Percentiles rank a stretch among this genome's conserved stretches.
These are phyloP conservation scores for Rhinichthys osculus DNA, from an alignment of 2,797 vertebrate genomes.

Conservation along the genomic window DNA sequence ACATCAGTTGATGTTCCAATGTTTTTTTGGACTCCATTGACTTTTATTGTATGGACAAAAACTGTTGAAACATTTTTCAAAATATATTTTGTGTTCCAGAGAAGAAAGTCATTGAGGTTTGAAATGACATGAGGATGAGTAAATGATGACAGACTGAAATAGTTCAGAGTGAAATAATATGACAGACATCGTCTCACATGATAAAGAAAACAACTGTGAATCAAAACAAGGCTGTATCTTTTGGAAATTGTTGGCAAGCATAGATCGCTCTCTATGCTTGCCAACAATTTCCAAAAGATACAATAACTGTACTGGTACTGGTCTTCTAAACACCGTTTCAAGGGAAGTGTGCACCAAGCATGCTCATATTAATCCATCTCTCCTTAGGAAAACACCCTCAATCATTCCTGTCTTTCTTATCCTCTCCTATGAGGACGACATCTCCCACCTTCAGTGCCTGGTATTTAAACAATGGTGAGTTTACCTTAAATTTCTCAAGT, in stretches of 20 bases:
- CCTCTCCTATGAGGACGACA: constrained; percentile 28
- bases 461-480: not conserved
- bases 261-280: not conserved
- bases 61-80: not conserved
- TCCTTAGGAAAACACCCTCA: constrained; percentile 18
- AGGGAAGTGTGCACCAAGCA: not conserved
- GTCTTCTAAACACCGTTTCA: constrained; percentile 33
- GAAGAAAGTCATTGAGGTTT: not conserved
- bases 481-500: constrained; percentile 35
- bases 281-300: constrained; percentile 31
- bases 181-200: not conserved
- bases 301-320: constrained; percentile 32
- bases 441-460: constrained; percentile 40
- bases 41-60: not conserved
- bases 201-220: not conserved
- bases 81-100: not conserved
- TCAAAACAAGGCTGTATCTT: not conserved
- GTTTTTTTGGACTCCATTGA: not conserved
- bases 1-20: not conserved
- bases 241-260: not conserved
- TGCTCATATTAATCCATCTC: constrained; percentile 20
- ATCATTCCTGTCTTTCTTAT: constrained; percentile 25
- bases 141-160: not conserved
- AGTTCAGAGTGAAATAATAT: not conserved
- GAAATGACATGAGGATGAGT: not conserved